Evolutionary conservation across 1,140 invertebrate genomes (phyloP), one percentile per base, ranked within the genome.

Genomic region (Penaeus chinensis): DNA sequence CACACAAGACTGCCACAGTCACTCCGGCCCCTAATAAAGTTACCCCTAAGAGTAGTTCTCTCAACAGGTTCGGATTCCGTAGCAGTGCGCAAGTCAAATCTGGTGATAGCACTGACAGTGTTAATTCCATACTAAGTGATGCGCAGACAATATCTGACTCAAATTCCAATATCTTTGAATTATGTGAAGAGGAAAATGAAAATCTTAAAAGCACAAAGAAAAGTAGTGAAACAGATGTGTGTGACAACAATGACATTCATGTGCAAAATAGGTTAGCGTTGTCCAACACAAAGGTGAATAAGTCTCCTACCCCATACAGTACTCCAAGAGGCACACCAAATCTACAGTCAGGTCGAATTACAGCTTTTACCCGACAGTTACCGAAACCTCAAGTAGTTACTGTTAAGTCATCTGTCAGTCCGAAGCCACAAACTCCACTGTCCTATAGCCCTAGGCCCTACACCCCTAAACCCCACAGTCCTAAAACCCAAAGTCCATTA

Each of bases 71-170:
- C 63, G 90, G 90, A 20, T 90, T 90, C 78, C 74, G 66, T 4
- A 84, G 61, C 37, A 79, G 79, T 74, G 42, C 81, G 24, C 60
- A 81, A 66, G 74, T 89, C 19, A 86, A 87, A 20, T 87, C 88
- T 13, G 88, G 90, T 22, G 90, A 90, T 74, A 90, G 90, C 42
- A 90, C 90, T 18, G 90, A 90, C 77, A 90, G 90, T 78, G 85
- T 90, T 10, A 90, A 90, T 74, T 90, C 90, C 62, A 89, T 90
- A 54, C 85, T 90, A 0, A 90, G 90, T 78, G 90, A 90, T 42
- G 90, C 85, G n/a, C 88, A 90, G 63, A 90, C 90, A 20, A 60
- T 79, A 47, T 90, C 89, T 7, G 90, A 90, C 62, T 87, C 90
- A 18, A 90, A 89, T 63, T 89, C 89, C n/a, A 89, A 90, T 63